Base-by-base conservation (phyloP, 2,113 vertebrate genomes). In the Lamprologus speciosus region DNA sequence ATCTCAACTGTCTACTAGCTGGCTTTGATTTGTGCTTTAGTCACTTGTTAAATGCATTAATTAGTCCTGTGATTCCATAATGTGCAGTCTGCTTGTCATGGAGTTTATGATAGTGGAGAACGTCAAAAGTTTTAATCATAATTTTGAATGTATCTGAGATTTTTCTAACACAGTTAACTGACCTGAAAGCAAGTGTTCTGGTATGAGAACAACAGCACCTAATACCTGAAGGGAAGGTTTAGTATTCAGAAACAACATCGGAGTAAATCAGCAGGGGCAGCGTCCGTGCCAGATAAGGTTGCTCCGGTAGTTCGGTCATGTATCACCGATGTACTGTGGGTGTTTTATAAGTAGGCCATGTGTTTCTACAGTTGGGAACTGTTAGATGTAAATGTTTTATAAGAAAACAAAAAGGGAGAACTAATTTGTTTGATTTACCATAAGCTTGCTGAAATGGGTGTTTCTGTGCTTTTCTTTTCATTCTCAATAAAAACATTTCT, bases 401-500 rank as follows among this genome's bases (percentile, higher is more conserved):
- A 81, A 63, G 55, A 82, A 54, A 42, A 82, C 33, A 37, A 82
- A 55, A 45, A 83, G 51, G 45, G 55, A 40, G 85, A 84, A 16
- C 14, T 60, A 87, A 53, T 75, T 65, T 54, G 83, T 91, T 45
- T 23, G 87, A 40, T 80, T 89, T 57, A 73, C 81, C 83, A 83
- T 73, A 7, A 60, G 80, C 58, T 90, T 82, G 55, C 82, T 85
- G 63, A 87, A 87, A 85, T 82, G 21, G 42, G 14, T 88, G 89
- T 94, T 92, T 89, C 82, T 92, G 92, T 93, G 55, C 63, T 94
- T 90, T 83, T 92, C 86, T 83, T 93, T 93, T 89, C 73, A 51
- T 91, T 92, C 82, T 93, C 81, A 95, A 93, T 96, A 95, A 96
- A 96, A 85, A 88, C 70, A 73, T 89, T 93, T 95, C 40, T 88